Evolutionary conservation across 2,888 invertebrate species (phyloP).

Genomic region (Dynastes grantii): DNA sequence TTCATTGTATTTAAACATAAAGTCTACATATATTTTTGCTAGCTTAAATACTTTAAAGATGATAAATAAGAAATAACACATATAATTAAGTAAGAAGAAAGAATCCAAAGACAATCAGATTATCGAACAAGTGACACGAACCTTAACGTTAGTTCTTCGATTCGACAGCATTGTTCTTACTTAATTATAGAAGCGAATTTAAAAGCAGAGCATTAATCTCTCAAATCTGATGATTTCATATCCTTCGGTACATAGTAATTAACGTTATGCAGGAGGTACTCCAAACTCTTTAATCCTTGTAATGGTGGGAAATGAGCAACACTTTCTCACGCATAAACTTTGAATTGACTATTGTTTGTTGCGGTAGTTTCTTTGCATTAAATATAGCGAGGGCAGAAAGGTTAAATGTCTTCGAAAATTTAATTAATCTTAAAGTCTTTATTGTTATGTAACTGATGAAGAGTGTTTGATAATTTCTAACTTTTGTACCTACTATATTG

Average conservation of each 20-base stretch:
- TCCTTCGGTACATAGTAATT: constrained; percentile 27
- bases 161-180: neutral
- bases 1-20: too few species aligned
- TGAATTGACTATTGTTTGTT: constrained; percentile 23
- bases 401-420: neutral
- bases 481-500: too few species aligned
- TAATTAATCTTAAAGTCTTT: neutral
- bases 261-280: neutral
- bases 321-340: constrained; percentile 38
- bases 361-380: constrained; percentile 8
- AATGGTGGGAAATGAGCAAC: constrained; percentile 30
- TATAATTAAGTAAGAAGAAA: neutral
- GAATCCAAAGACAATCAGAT: neutral
- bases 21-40: too few species aligned
- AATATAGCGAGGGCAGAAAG: neutral
- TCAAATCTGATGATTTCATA: constrained; percentile 41
- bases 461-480: too few species aligned
- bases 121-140: constrained; percentile 19
- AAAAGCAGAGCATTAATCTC: constrained; percentile 25
- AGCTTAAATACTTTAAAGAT: too few species aligned
- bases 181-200: neutral
- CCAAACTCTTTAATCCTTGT: constrained; percentile 11
- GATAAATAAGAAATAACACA: neutral
- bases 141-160: constrained; percentile 29
- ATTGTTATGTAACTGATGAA: too few species aligned